Base-by-base conservation (phyloP, 2,797 vertebrate species). In the Anabas testudineus region DNA sequence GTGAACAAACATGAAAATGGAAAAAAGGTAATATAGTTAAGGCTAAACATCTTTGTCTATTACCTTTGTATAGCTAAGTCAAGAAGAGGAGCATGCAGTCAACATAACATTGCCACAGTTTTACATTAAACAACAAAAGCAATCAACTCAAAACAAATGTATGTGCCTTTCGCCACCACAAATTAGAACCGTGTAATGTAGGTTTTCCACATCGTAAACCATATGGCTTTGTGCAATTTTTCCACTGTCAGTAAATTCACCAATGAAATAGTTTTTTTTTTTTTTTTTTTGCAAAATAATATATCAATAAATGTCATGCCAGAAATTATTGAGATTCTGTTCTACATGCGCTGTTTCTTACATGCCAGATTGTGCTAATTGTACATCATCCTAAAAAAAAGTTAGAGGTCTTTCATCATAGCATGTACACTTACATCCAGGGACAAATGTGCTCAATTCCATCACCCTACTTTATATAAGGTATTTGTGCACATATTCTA, bases 281-380 rank as follows among this genome's bases (percentile, higher is more conserved):
- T n/a, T n/a, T n/a, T n/a, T n/a, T n/a, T n/a, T 91, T 93, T 94
- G 92, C 94, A 92, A 95, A 94, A 95, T 94, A 88, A 94, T 94
- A 94, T 95, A 94, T 94, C 94, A 85, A 94, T 91, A 95, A 95
- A 95, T 95, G 94, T 93, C 97, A 98, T 99, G 97, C 96, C 95
- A 88, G 85, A 92, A 90, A 95, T 91, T 90, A 87, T 80, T 90
- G 83, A 91, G 91, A 94, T 92, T 95, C 93, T 94, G 92, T 92
- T 95, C 93, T 93, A 95, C 98, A 99, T 99, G 98, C 97, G 93
- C 87, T 94, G 94, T 94, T 92, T 91, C 91, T 89, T 91, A 95
- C 96, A 95, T 95, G 97, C 96, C 95, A 88, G 83, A 94, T 93
- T 94, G 91, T 94, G 94, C 92, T 94, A 94, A 91, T 94, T 90